Percentiles rank a stretch among this genome's conserved stretches.
Evolutionary conservation across 2,113 vertebrate genomes (phyloP).

Genomic region (Genyomyrus donnyi): DNA sequence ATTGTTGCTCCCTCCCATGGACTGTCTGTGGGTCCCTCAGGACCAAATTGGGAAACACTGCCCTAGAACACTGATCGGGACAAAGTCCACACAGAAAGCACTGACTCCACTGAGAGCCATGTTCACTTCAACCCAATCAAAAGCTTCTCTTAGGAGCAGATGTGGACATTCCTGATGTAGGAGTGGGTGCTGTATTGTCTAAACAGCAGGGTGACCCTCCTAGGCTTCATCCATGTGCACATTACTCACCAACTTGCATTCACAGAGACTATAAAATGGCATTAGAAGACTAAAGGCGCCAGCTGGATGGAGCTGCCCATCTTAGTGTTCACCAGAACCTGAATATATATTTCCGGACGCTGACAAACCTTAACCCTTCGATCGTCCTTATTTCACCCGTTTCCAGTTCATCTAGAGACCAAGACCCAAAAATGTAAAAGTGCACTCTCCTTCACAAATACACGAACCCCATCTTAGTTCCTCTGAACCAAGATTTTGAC

Average conservation of each 20-base stretch:
- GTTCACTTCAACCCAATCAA: background rate
- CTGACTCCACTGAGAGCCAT: background rate
- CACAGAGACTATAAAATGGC: background rate
- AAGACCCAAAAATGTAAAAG: background rate
- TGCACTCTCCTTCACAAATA: background rate
- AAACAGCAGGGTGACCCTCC: background rate
- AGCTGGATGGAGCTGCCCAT: background rate
- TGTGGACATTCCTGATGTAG: background rate
- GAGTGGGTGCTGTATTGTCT: background rate
- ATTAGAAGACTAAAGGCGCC: background rate
- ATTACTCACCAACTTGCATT: background rate
- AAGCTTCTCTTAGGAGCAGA: background rate
- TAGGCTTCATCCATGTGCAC: background rate
- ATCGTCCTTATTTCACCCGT: background rate
- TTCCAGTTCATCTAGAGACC: background rate
- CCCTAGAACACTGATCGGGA: background rate
- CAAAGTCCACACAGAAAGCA: background rate
- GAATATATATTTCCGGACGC: background rate
- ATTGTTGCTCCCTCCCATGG: background rate
- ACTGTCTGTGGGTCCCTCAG: too few species aligned
- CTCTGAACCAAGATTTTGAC: background rate
- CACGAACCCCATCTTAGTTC: background rate
- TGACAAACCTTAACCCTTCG: background rate
- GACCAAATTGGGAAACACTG: background rate
- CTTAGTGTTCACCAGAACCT: background rate